Evolutionary conservation across 2,888 invertebrate species (phyloP), one percentile per base, ranked within the genome.

Genomic region (Chelonus formosanus): DNA sequence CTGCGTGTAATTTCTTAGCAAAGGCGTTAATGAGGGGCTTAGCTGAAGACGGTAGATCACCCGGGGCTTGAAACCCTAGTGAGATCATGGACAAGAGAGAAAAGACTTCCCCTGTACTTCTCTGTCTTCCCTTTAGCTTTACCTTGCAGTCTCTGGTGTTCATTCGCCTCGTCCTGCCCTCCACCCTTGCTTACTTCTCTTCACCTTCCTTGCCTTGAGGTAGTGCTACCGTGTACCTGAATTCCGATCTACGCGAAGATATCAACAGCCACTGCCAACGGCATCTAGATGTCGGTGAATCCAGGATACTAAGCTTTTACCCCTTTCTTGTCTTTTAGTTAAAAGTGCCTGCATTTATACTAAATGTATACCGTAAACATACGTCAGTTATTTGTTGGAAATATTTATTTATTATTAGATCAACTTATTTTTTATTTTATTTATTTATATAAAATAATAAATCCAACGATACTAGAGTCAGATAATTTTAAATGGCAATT

Each of bases 21-120:
- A 82, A 82, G 81, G 82, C 82, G 82, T 82, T 82, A 82, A 82
- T 82, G 82, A 82, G 82, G 82, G 80, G 81, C 81, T 80, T 81
- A 81, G 79, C 80, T 79, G 77, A 76, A 74, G 75, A 81, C 81
- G 81, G 82, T 82, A 82, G 82, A 82, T 82, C 81, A 82, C 82
- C 77, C 53, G 47, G 47, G 53, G 61, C 35, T 31, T 50, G 35
- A 34, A 8, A 48, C 32, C 64, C 65, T 32, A 44, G 61, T 8
- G 52, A 3, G 5, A 35, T 5, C 35, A 48, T 5, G 50, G 35
- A 43, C 31, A 40, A 44, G 45, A 43, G 44, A 61, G 52, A 44
- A 10, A 57, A 40, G 40, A 56, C 48, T 63, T 44, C 61, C 53
- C 67, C 52, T 68, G 64, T 50, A 68, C 69, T 63, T 70, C 67